These are phyloP conservation scores for Tetrapedia diversipes DNA, from an alignment of 2,888 invertebrate species.

Conservation along the genomic window DNA sequence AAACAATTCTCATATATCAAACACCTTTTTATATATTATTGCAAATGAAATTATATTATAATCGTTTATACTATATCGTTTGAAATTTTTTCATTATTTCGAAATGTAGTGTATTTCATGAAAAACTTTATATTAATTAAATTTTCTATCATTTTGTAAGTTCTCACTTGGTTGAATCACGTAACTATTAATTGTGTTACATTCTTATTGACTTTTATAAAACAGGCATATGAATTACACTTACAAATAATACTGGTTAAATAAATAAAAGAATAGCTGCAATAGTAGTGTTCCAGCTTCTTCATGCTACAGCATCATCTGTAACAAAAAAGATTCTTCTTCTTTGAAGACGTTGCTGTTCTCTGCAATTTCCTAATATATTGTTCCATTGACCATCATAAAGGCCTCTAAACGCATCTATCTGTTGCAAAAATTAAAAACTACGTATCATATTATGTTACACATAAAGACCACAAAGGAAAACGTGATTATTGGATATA, in stretches of 20 bases:
- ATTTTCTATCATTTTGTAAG: too few relatives aligned
- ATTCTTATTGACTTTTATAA: neutral
- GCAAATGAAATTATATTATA: too few relatives aligned
- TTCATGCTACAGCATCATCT: slow-evolving; percentile 41
- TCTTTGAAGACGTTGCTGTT: slow-evolving; percentile 83
- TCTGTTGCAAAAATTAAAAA: slow-evolving; percentile 78
- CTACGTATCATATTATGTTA: neutral
- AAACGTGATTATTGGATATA: too few relatives aligned
- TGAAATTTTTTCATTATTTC: neutral
- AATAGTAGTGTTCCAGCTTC: neutral
- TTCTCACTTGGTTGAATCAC: too few relatives aligned
- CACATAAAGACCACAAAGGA: too few relatives aligned
- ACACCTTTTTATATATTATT: too few relatives aligned
- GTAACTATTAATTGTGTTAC: too few relatives aligned
- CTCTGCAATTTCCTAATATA: slow-evolving; percentile 84
- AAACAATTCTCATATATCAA: too few relatives aligned
- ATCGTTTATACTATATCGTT: neutral
- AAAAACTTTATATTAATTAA: too few relatives aligned
- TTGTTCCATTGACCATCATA: slow-evolving; percentile 83
- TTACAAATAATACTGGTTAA: neutral
- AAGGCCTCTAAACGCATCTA: slow-evolving; percentile 85
- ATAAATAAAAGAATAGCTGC: neutral
- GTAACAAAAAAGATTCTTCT: slow-evolving; percentile 84
- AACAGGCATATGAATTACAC: neutral
- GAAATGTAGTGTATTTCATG: neutral